Conservation (phyloP, 2,113 vertebrate genomes). For the Sturnus vulgaris region DNA sequence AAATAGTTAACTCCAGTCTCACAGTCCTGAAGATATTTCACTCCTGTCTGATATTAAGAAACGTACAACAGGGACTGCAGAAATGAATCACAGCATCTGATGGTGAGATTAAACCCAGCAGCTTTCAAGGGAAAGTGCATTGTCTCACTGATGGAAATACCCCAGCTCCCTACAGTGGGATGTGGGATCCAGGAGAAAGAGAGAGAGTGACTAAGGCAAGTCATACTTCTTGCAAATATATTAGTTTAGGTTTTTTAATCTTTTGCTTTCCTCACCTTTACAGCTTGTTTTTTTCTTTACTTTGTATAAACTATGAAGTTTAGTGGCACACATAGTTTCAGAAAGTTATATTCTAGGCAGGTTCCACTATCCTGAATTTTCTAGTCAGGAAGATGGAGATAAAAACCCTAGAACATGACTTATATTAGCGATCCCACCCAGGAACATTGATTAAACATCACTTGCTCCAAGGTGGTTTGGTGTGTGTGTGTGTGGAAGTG, state of each 20-base stretch:
- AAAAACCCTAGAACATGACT: neutral
- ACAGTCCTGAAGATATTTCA: constrained; percentile 35
- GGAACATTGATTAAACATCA: neutral
- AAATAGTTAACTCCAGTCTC: constrained; percentile 18
- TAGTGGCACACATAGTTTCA: neutral
- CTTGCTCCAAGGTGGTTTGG: neutral
- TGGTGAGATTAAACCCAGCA: constrained; percentile 37
- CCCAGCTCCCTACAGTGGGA: neutral
- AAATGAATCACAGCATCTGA: constrained; percentile 19
- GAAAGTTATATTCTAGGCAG: neutral
- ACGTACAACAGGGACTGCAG: neutral
- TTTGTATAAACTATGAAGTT: neutral
- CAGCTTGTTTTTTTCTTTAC: neutral
- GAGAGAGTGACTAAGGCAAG: neutral
- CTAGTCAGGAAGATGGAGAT: neutral
- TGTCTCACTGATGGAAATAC: constrained; percentile 16
- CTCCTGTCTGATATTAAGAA: constrained; percentile 43
- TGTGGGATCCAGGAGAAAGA: neutral
- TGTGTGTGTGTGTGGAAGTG: fast-evolving
- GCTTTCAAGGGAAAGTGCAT: neutral
- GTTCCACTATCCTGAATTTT: neutral
- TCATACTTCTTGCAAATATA: neutral
- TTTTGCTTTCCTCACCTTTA: neutral
- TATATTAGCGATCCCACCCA: neutral
- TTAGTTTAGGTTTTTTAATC: neutral